Percentiles rank a stretch among this genome's conserved stretches.
phyloP scores from a whole-genome alignment of 2,113 vertebrate species.

The Bombycilla garrulus region DNA sequence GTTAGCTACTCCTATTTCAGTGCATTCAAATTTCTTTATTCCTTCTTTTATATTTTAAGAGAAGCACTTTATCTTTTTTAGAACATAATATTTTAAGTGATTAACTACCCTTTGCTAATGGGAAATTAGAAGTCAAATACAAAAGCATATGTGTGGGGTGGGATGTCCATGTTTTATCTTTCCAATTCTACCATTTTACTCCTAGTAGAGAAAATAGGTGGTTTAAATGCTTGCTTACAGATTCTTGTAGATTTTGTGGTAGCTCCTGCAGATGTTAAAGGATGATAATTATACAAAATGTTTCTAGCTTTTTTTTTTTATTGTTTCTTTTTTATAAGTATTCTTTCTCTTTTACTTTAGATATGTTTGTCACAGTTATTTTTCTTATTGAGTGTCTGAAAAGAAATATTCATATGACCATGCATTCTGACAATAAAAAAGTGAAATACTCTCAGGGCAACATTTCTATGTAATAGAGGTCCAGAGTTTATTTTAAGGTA shows the following conservation, averaged over 20 bases:
- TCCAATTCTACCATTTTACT: not conserved
- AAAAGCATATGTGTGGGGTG: not conserved
- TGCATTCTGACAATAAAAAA: not conserved
- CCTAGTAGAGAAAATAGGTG: not conserved
- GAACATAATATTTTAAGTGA: not conserved
- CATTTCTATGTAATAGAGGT: not conserved
- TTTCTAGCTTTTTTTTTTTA: not conserved
- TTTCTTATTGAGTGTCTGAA: not conserved
- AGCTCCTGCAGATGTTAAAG: not conserved
- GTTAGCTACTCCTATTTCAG: not conserved
- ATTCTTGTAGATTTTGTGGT: not conserved
- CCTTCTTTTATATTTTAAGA: conserved; percentile 2
- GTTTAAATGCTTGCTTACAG: not conserved
- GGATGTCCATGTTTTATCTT: not conserved
- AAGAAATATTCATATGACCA: not conserved
- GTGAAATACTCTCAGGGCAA: not conserved
- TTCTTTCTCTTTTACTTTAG: not conserved
- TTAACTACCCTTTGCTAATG: not conserved
- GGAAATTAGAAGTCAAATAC: not conserved
- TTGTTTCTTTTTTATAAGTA: not conserved
- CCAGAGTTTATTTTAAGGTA: not conserved
- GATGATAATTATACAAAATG: not conserved
- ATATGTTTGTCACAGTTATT: not conserved
- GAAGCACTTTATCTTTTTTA: not conserved
- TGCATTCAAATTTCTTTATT: not conserved